Evolutionary conservation across 2,888 invertebrate genomes (phyloP).

Genomic region (Sminthurides aquaticus): DNA sequence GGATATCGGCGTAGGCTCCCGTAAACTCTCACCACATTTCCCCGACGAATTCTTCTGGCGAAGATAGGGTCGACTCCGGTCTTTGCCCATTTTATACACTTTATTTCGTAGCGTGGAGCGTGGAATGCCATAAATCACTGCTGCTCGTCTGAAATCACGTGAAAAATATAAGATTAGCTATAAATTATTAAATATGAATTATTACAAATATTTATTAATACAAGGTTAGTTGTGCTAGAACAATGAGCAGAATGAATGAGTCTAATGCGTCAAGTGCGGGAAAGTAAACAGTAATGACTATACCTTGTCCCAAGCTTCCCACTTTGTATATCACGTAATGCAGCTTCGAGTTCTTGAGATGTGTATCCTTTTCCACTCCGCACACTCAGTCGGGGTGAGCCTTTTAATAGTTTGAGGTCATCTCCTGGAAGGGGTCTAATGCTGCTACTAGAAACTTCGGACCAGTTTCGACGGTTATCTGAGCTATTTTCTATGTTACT

Average conservation of each 20-base stretch:
- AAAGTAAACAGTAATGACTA: no score
- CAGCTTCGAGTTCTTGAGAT: conserved; percentile 88
- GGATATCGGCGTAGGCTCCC: background rate
- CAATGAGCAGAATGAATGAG: no score
- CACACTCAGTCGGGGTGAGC: conserved; percentile 24
- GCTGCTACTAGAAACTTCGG: conserved; percentile 15
- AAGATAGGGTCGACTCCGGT: conserved; percentile 48
- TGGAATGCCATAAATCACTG: conserved; percentile 92
- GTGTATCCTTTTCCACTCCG: conserved; percentile 58
- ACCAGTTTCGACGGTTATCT: conserved; percentile 14
- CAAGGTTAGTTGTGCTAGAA: no score
- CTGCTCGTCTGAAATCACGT: conserved; percentile 58
- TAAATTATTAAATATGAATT: background rate
- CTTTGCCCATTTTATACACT: conserved; percentile 70
- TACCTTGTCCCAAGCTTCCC: conserved; percentile 80
- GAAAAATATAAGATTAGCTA: background rate
- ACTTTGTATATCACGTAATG: conserved; percentile 87
- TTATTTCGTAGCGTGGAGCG: conserved; percentile 93
- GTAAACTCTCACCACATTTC: background rate
- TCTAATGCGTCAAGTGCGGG: background rate
- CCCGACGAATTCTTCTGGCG: conserved; percentile 18
- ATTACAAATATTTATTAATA: background rate
- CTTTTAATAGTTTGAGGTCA: conserved; percentile 10
- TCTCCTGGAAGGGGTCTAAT: conserved; percentile 9
- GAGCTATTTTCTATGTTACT: conserved; percentile 4